Evolutionary conservation across 2,113 vertebrate species (phyloP).

Genomic region (Ochotona princeps): DNA sequence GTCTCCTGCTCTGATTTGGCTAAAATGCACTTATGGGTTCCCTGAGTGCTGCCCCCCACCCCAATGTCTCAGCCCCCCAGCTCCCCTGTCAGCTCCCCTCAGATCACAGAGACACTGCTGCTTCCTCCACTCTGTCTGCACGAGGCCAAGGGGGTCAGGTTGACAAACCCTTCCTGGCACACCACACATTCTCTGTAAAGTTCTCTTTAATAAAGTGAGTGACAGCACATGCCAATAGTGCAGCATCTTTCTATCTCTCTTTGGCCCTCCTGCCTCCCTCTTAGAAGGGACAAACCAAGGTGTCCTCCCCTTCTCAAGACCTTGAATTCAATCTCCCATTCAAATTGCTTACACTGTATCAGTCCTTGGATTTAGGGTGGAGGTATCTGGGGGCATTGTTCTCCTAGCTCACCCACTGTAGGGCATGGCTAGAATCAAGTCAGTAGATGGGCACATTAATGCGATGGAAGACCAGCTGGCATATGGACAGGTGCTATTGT

Average conservation of each 20-base stretch:
- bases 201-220: no score
- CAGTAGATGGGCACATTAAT: background rate
- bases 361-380: background rate
- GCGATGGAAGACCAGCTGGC: background rate
- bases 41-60: no score
- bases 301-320: background rate
- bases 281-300: background rate
- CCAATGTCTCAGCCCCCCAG: no score
- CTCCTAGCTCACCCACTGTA: background rate
- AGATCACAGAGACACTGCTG: no score
- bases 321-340: background rate
- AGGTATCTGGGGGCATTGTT: background rate
- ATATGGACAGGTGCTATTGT: no score
- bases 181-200: background rate
- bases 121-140: no score
- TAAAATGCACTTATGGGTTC: no score
- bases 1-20: background rate
- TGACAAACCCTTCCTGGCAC: fast-evolving
- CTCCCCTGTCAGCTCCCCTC: no score
- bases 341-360: background rate
- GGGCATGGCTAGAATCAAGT: background rate
- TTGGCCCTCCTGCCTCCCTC: background rate
- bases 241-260: background rate
- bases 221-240: no score
- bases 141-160: fast-evolving